A percentile compares a stretch with the other conserved stretches of the same genome.
Evolutionary conservation across 2,113 vertebrate species (phyloP).

Genomic region (Istiophorus platypterus): DNA sequence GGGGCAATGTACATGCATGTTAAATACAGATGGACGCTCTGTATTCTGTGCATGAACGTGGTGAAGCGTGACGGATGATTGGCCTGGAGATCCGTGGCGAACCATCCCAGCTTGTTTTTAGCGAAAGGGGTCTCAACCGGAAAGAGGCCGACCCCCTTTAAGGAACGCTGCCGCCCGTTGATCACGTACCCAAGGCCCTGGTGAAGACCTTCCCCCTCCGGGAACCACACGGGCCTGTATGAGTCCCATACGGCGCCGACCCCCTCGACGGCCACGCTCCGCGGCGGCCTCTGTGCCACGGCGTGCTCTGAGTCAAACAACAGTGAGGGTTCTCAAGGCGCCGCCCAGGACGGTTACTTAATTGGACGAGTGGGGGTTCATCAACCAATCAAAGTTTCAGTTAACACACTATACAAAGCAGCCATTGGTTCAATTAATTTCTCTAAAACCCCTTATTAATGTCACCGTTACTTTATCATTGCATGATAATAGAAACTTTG

Average conservation of each 20-base stretch:
- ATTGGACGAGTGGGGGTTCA: no score
- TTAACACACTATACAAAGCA: no score
- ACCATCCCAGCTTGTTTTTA: no score
- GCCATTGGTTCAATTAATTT: neutral
- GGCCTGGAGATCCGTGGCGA: no score
- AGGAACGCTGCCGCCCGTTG: constrained; percentile 11
- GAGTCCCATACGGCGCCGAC: constrained; percentile 30
- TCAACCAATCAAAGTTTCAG: no score
- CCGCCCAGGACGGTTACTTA: no score
- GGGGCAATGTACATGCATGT: constrained; percentile 44
- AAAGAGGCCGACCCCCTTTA: constrained; percentile 47
- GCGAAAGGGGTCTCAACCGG: constrained; percentile 19
- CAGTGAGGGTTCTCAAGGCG: constrained; percentile 26
- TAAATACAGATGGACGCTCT: constrained; percentile 52
- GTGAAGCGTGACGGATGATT: constrained; percentile 44
- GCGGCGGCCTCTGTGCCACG: constrained; percentile 27
- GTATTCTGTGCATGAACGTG: constrained; percentile 34
- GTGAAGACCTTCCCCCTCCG: neutral
- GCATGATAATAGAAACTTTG: neutral
- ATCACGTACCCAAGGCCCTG: constrained; percentile 15
- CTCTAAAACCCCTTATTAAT: no score
- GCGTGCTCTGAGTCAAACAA: constrained; percentile 60
- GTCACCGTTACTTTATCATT: no score
- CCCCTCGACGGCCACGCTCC: neutral
- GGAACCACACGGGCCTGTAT: neutral